Evolutionary conservation across 2,797 vertebrate species (phyloP), one percentile per base, ranked within the genome.

Genomic region (Philypnodon macrostomus): DNA sequence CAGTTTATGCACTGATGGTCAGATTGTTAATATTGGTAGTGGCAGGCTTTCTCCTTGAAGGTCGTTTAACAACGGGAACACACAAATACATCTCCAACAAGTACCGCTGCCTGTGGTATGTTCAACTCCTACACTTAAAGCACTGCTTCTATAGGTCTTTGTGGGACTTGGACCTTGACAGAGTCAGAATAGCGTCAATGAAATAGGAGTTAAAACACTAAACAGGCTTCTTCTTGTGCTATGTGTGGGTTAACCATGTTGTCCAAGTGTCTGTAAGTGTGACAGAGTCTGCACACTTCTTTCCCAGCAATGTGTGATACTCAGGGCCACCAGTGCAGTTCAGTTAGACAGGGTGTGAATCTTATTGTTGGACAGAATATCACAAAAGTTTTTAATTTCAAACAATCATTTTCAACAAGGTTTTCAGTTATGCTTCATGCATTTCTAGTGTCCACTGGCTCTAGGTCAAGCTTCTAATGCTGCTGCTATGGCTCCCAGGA

Each of bases 401-500:
- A n/a, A n/a, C n/a, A n/a, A n/a, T n/a, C n/a, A n/a, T n/a, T n/a
- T n/a, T n/a, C 3, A 23, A 23, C 21, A 23, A 3, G 21, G 6
- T 3, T 23, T 6, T 23, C 3, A 6, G 3, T 23, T 23, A 23
- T 23, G 21, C n/a, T 23, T 23, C 21, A 23, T 30, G 27, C 9
- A 11, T 26, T 41, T 41, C 41, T 46, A 37, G 45, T 44, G 53
- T 61, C 62, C 67, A 56, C 23, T 59, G 38, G 37, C 47, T 31
- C 53, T 57, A 24, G 45, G 52, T 70, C 69, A 47, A 45, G 63
- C 73, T 50, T 50, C 53, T 58, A 45, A 58, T 41, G 15, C 11
- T 18, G 8, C 69, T 59, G 77, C 69, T 63, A 49, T 34, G 68
- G 62, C 80, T 83, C 86, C 57, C 65, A 75, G 85, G 85, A 78